Evolutionary conservation across 2,888 invertebrate genomes (phyloP), one percentile per base, ranked within the genome.

Genomic region (Diaperis boleti): DNA sequence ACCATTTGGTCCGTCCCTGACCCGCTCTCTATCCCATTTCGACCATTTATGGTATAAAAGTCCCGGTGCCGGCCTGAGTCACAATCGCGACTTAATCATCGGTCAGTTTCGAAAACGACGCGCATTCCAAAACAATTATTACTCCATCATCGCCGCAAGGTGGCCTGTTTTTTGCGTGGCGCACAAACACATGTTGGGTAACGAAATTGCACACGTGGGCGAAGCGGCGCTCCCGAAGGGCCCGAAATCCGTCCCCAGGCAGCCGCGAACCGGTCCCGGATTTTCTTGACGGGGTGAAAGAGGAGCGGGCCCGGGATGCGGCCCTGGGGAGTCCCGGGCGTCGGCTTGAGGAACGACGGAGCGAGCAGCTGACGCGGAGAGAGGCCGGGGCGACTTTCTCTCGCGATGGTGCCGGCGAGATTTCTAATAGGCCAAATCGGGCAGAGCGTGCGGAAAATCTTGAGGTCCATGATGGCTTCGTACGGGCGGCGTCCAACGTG

Each of bases 111-210:
- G 45, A 45, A 50, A 50, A 35, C 33, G 50, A 29, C 31, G 31
- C 18, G 42, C 49, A 49, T 49, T 49, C 49, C 49, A 49, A 49
- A 49, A 50, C 35, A 49, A 50, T 52, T 26, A 52, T 52, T 52
- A 39, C 52, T 13, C 26, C 52, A 52, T 39, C 52, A 41, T 15
- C 14, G 39, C 52, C 39, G 22, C 52, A 14, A 50, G 37, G 39
- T 22, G 52, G 52, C 41, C 52, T 22, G 26, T 52, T 52, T 52
- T 50, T 50, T 50, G 31, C 37, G n/a, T n/a, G n/a, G n/a, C 37
- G 20, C 18, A 42, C 33, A 33, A 33, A 47, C 49, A 50, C 35
- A 50, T 52, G 52, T 52, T 52, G 52, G 52, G 52, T 17, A 52
- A 52, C 11, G 4, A 18, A 13, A 22, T 13, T 49, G 45, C 39